Conservation (phyloP, 2,888 invertebrate genomes). For the Eupeodes latifasciatus region DNA sequence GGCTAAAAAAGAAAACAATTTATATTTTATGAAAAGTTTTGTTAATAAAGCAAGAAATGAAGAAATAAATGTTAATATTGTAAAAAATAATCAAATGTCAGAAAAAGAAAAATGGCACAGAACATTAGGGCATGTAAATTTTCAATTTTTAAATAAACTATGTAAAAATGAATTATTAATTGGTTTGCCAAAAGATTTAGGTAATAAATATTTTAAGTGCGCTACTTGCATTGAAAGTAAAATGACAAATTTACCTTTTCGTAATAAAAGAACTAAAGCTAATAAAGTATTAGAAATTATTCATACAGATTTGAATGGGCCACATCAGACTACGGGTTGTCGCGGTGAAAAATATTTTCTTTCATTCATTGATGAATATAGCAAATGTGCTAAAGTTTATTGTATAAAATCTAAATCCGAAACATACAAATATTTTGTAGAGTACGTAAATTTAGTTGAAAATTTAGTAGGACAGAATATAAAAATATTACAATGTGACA, state of each 20-base stretch:
- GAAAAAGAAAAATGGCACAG: slow-evolving; percentile 45
- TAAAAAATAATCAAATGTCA: slow-evolving; percentile 23
- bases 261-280: slow-evolving; percentile 27
- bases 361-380: no score
- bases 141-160: slow-evolving; percentile 38
- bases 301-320: slow-evolving; percentile 47
- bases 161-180: slow-evolving; percentile 41
- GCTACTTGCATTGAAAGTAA: slow-evolving; percentile 55
- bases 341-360: no score
- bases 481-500: no score
- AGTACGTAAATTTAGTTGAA: no score
- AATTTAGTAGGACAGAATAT: no score
- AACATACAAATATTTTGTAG: no score
- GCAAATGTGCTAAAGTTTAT: no score
- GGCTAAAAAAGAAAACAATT: slow-evolving; percentile 42
- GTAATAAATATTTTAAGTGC: slow-evolving; percentile 43
- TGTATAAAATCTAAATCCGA: no score
- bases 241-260: slow-evolving; percentile 49
- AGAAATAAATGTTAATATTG: slow-evolving; percentile 19
- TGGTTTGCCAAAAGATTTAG: slow-evolving; percentile 55
- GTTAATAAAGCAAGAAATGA: slow-evolving; percentile 16
- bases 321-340: slow-evolving; percentile 11
- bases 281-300: slow-evolving; percentile 37
- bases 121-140: slow-evolving; percentile 13
- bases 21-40: slow-evolving; percentile 52